Conservation (phyloP, 1,140 invertebrate genomes). For the Caenorhabditis brenneri region DNA sequence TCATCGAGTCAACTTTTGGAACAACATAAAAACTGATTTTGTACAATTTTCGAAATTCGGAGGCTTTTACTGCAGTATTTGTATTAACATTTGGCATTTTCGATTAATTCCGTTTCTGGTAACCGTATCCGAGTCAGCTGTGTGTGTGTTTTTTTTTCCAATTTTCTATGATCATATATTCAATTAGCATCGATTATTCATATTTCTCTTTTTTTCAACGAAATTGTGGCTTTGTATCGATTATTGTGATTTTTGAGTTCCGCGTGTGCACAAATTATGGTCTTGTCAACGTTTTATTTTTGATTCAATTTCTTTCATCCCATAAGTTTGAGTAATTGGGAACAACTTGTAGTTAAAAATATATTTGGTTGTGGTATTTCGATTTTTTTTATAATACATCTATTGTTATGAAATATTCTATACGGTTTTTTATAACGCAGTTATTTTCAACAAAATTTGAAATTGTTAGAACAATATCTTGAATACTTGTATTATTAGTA, state of each 20-base stretch:
- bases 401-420: background rate
- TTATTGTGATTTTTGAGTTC: slow-evolving; percentile 19
- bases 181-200: background rate
- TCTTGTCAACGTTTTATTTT: background rate
- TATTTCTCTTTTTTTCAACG: background rate
- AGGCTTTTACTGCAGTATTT: background rate
- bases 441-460: background rate
- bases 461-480: background rate
- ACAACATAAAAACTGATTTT: background rate
- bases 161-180: background rate
- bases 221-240: background rate
- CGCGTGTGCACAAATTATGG: background rate
- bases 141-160: background rate
- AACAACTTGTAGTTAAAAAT: background rate
- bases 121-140: background rate
- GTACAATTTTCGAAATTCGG: background rate
- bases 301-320: background rate
- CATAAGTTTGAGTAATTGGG: background rate
- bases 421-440: background rate
- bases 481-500: background rate
- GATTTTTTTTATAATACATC: background rate
- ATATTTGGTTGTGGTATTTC: slow-evolving; percentile 21
- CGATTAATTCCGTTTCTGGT: background rate
- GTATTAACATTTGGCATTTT: background rate
- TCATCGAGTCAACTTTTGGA: slow-evolving; percentile 12